These are phyloP conservation scores for Drosophila nebulosa DNA, from an alignment of 1,140 invertebrate species.

Conservation along the genomic window DNA sequence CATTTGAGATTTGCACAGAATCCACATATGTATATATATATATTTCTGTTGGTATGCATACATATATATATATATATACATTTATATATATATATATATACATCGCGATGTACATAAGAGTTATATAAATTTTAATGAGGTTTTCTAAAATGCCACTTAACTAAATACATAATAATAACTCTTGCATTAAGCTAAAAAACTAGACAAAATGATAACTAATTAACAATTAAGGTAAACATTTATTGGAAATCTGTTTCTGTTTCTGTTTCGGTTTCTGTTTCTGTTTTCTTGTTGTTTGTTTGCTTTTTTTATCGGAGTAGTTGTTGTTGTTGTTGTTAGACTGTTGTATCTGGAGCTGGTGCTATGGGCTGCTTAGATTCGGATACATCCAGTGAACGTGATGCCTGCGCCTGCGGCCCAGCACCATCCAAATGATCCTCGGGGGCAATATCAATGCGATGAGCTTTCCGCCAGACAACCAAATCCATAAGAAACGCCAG, in stretches of 20 bases:
- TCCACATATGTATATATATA: constrained; percentile 16
- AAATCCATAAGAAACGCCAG: constrained; percentile 91
- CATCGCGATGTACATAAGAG: constrained; percentile 34
- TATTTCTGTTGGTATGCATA: neutral
- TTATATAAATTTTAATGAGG: constrained; percentile 54
- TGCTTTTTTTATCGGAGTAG: constrained; percentile 27
- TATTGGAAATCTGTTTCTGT: constrained; percentile 70
- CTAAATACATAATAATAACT: constrained; percentile 70
- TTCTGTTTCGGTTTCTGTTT: constrained; percentile 27
- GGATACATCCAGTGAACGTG: constrained; percentile 48
- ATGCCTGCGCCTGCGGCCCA: constrained; percentile 28
- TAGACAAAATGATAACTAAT: constrained; percentile 79
- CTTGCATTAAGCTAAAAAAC: constrained; percentile 74
- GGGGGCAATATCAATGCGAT: constrained; percentile 86
- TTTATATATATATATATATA: neutral
- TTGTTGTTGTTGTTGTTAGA: constrained; percentile 21
- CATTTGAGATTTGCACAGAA: constrained; percentile 65
- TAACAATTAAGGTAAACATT: constrained; percentile 79
- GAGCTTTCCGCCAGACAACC: constrained; percentile 91
- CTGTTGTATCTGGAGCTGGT: constrained; percentile 58
- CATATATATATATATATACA: neutral
- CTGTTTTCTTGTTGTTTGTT: constrained; percentile 13
- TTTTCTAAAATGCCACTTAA: constrained; percentile 66
- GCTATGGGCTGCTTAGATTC: constrained; percentile 66
- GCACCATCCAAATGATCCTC: constrained; percentile 61